phyloP scores from a whole-genome alignment of 2,888 invertebrate genomes.

The Ormyrus thymus region DNA sequence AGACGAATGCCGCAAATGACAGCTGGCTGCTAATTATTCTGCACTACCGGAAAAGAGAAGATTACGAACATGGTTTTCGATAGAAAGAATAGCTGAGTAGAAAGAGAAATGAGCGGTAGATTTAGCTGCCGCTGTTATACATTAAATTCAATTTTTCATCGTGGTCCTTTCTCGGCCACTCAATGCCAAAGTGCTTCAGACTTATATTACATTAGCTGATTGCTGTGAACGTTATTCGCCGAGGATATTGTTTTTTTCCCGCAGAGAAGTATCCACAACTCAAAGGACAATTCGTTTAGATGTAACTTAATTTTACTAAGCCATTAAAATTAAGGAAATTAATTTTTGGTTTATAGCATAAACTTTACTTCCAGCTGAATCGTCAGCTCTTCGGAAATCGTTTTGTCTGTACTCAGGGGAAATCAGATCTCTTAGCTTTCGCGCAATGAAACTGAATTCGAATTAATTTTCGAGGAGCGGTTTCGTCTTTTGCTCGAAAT shows the following conservation, averaged over 20 bases:
- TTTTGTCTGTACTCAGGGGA: neutral
- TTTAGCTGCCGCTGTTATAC: slow-evolving; percentile 55
- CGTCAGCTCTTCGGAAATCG: neutral
- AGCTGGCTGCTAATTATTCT: slow-evolving; percentile 71
- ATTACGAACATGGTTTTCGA: neutral
- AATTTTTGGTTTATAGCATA: too few relatives aligned
- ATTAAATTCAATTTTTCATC: slow-evolving; percentile 45
- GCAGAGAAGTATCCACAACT: too few relatives aligned
- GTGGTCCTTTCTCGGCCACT: neutral
- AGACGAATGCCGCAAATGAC: slow-evolving; percentile 68
- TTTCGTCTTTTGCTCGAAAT: neutral
- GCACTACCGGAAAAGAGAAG: too few relatives aligned
- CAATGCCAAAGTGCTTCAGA: slow-evolving; percentile 15
- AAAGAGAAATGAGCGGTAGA: slow-evolving; percentile 52
- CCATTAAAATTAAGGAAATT: too few relatives aligned
- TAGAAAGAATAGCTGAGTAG: slow-evolving; percentile 33
- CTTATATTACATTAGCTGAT: slow-evolving; percentile 27
- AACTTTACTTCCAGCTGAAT: neutral
- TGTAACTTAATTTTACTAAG: too few relatives aligned
- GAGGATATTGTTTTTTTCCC: too few relatives aligned
- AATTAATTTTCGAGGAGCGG: slow-evolving; percentile 25
- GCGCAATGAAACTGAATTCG: slow-evolving; percentile 19
- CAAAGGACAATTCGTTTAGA: too few relatives aligned
- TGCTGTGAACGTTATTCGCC: slow-evolving; percentile 15
- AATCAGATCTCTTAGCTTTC: neutral